phyloP scores from a whole-genome alignment of 2,113 vertebrate species.

The Scolopax mira region DNA sequence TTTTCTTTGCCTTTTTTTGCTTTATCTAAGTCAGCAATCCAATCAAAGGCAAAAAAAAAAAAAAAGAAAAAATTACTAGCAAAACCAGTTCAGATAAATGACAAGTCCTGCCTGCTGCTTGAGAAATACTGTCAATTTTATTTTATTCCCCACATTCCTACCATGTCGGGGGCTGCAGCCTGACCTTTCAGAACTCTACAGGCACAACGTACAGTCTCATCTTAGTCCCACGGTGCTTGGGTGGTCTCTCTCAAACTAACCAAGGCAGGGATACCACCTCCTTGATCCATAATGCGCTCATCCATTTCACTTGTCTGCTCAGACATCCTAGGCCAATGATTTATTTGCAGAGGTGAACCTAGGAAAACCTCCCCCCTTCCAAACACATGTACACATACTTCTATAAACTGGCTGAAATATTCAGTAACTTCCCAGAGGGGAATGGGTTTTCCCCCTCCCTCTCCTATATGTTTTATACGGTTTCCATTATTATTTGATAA shows the following conservation, averaged over 20 bases:
- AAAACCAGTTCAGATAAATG: not conserved
- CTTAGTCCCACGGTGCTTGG: slow-evolving; percentile 7
- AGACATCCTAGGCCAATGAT: slow-evolving; percentile 34
- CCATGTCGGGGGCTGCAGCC: not conserved
- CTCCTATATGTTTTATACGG: slow-evolving; percentile 11
- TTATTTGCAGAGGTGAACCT: slow-evolving; percentile 42
- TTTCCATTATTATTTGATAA: slow-evolving; percentile 70
- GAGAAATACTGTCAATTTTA: not conserved
- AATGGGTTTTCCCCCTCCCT: slow-evolving; percentile 1
- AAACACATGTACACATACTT: slow-evolving; percentile 9
- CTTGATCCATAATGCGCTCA: slow-evolving; percentile 9
- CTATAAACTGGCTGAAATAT: slow-evolving; percentile 49
- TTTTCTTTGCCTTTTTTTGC: not conserved
- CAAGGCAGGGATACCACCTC: not conserved
- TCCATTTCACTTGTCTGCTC: slow-evolving; percentile 48
- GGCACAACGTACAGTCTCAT: not conserved
- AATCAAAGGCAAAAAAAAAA: not conserved
- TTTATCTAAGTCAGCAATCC: not conserved
- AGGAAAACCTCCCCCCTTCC: not conserved
- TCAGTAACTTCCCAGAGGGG: slow-evolving; percentile 35
- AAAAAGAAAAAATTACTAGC: not conserved
- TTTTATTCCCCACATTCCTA: not conserved
- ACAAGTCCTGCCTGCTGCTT: not conserved
- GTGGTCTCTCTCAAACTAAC: slow-evolving; percentile 37
- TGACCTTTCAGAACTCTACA: not conserved